phyloP scores from a whole-genome alignment of 2,797 vertebrate species.

The Ciconia nigra region DNA sequence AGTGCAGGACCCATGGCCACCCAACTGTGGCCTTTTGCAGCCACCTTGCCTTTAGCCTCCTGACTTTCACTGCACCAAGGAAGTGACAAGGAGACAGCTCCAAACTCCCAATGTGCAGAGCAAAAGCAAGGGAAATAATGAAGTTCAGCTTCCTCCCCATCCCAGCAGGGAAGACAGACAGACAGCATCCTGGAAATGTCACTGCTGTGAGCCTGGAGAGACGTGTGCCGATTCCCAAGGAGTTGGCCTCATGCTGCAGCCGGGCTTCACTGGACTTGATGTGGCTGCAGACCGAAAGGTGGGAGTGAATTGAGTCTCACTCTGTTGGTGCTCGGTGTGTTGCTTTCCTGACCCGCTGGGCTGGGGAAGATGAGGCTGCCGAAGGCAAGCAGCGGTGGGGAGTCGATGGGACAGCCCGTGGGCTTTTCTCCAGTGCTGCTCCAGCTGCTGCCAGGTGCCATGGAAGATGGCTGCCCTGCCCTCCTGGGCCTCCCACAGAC shows the following conservation, averaged over 20 bases:
- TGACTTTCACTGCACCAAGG: background rate
- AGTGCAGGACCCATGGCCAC: accelerated
- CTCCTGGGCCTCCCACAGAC: background rate
- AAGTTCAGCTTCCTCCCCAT: background rate
- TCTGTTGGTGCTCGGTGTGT: background rate
- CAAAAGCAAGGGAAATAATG: background rate
- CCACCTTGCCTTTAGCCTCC: background rate
- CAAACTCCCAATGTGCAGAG: background rate
- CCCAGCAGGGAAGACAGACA: background rate
- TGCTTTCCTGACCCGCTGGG: background rate
- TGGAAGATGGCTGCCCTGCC: background rate
- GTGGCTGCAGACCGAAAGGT: background rate
- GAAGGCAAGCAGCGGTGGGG: no score
- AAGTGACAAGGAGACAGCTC: background rate
- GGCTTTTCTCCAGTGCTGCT: background rate
- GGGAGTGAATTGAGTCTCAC: background rate
- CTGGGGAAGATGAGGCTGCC: background rate
- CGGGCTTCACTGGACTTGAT: background rate
- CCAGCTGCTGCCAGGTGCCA: background rate
- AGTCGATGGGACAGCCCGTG: accelerated
- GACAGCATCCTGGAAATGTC: background rate
- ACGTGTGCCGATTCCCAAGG: background rate
- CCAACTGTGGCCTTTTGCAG: background rate
- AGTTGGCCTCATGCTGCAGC: accelerated
- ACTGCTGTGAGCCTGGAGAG: background rate